These are phyloP conservation scores for Zaprionus lachaisei DNA, from an alignment of 1,140 invertebrate species.

Conservation along the genomic window DNA sequence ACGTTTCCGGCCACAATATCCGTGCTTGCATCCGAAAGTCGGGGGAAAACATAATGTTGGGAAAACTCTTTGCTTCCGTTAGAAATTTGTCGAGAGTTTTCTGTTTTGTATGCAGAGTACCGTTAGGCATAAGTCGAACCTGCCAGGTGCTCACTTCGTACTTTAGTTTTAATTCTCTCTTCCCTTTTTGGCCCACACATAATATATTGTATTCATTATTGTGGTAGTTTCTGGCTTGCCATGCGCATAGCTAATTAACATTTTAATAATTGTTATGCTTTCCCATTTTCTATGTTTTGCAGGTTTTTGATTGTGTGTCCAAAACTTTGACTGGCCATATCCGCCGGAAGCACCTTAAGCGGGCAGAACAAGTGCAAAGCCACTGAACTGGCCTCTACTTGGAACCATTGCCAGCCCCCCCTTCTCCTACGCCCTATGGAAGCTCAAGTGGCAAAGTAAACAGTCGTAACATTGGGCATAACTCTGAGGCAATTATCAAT, in stretches of 20 bases:
- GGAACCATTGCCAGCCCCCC: conserved; percentile 1
- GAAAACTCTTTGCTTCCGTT: conserved; percentile 68
- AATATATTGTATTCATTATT: conserved; percentile 20
- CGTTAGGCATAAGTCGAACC: conserved; percentile 48
- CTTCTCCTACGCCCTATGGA: conserved; percentile 27
- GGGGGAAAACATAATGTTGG: conserved; percentile 31
- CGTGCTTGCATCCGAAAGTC: conserved; percentile 28
- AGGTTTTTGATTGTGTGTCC: conserved; percentile 63
- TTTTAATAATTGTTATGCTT: conserved; percentile 73
- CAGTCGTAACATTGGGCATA: conserved; percentile 15
- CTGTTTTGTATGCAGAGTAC: conserved; percentile 46
- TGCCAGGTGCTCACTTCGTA: conserved; percentile 38
- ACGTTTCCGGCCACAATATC: conserved; percentile 67
- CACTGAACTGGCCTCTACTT: conserved; percentile 20
- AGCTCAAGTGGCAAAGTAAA: conserved; percentile 23
- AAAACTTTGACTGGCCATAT: conserved; percentile 71
- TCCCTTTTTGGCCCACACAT: conserved; percentile 25
- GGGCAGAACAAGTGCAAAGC: conserved; percentile 76
- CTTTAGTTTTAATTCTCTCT: conserved; percentile 69
- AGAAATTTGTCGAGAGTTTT: conserved; percentile 35
- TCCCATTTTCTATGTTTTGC: conserved; percentile 69
- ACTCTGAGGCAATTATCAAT: conserved; percentile 25
- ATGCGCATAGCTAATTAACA: conserved; percentile 75
- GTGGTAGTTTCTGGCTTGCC: conserved; percentile 47
- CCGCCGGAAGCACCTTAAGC: conserved; percentile 75